These are phyloP conservation scores for Malthinus flaveolus DNA, from an alignment of 2,888 invertebrate genomes.

Conservation along the genomic window DNA sequence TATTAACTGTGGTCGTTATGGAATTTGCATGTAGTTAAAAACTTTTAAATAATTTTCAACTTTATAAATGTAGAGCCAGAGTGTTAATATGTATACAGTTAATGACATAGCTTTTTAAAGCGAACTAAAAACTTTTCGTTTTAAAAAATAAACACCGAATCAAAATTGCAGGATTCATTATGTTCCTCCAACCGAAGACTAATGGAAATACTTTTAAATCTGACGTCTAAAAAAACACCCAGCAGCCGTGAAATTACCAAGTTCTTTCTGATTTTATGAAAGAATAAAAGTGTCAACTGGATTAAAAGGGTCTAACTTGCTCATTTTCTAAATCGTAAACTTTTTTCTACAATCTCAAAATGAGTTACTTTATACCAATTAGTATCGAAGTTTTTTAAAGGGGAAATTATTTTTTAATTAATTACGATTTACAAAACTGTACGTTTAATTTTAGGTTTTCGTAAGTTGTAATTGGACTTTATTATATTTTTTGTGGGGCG, in stretches of 20 bases:
- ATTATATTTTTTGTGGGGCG: conserved; percentile 37
- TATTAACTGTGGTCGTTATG: conserved; percentile 34
- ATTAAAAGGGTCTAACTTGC: conserved; percentile 24
- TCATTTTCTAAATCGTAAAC: conserved; percentile 26
- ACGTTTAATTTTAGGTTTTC: background rate
- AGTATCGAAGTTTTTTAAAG: too few species aligned
- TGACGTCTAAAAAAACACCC: conserved; percentile 42
- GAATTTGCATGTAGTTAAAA: conserved; percentile 45
- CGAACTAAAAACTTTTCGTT: conserved; percentile 8
- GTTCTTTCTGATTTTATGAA: conserved; percentile 42
- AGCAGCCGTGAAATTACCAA: conserved; percentile 46
- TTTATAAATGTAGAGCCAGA: conserved; percentile 35
- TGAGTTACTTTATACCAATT: background rate
- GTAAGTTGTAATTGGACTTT: background rate
- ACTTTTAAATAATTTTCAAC: conserved; percentile 44
- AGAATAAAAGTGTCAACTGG: conserved; percentile 41
- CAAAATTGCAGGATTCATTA: conserved; percentile 14
- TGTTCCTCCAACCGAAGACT: conserved; percentile 34
- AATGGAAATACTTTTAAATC: conserved; percentile 43
- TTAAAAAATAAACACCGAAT: conserved; percentile 8
- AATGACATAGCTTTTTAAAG: conserved; percentile 29
- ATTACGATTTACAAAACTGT: background rate
- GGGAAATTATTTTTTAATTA: background rate
- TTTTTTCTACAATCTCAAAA: conserved; percentile 7
- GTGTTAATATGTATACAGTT: conserved; percentile 34